Evolutionary conservation across 2,797 vertebrate species (phyloP), one percentile per base, ranked within the genome.

Genomic region (Rhynchonycteris naso): DNA sequence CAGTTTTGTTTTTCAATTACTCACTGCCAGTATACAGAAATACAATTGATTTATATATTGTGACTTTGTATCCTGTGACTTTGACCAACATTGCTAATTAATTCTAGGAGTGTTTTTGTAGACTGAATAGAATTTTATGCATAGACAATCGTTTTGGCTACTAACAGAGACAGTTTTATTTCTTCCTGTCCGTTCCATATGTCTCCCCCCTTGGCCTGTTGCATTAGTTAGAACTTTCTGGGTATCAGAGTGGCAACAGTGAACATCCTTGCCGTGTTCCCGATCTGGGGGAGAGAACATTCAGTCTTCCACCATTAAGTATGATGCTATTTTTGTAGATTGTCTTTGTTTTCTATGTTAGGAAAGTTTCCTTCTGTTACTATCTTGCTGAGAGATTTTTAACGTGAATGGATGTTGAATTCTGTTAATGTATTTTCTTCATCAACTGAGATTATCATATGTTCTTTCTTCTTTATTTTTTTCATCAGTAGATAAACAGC

Each of bases 381-480:
- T 80, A 33, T 68, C 84, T 88, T 68, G 13, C 33, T 65, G 13
- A 79, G 76, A 92, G 65, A 74, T 59, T 84, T 92, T 92, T 89
- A 85, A 72, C 50, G 59, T 30, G 43, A 85, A 85, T 28, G 63
- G 38, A n/a, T 33, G 26, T 54, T 33, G 33, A 80, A 84, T 89
- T 92, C 54, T 91, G 74, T 52, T 85, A n/a, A 38, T 79, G 66
- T 5, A 54, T 69, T 90, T 68, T 66, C 79, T 72, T 58, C 58
- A 38, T 86, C 68, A 75, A 2, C 61, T 68, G 61, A 91, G 22
- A 90, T 66, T 72, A 72, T 50, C 35, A 58, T 43, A 33, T 82
- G 26, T 43, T 81, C 58, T 82, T 43, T 14, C 56, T 82, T 65
- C 12, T 81, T 81, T 81, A 43, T 65, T 82, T 82, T 54, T 61